Base-by-base conservation (phyloP, 2,797 vertebrate genomes). In the Apogon talboti region DNA sequence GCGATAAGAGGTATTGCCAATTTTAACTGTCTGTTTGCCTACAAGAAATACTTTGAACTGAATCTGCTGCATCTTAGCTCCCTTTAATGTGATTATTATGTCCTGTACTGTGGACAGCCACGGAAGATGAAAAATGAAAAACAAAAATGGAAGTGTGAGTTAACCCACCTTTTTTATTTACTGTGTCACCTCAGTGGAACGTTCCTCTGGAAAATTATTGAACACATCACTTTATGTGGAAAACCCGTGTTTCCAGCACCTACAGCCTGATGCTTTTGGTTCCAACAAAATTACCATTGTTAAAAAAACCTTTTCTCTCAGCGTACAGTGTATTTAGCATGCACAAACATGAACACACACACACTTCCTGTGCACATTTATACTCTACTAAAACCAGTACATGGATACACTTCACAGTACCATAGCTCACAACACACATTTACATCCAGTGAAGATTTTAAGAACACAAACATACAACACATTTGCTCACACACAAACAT, bases 1-100 rank as follows among this genome's bases (percentile, higher is more conserved):
- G 74, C 5, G 42, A 60, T 56, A 72, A 65, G 40, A 63, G 40
- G 49, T 14, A 62, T 49, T 71, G 81, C 77, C 78, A 82, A 35
- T 81, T 48, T 52, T 44, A 57, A n/a, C 41, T 61, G 62, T 76
- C 59, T 76, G 59, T 46, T 66, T 40, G 45, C 51, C 43, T 14
- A 10, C 45, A 66, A 12, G 18, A 60, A 24, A 51, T 53, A 19
- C 11, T 50, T 68, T 72, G 60, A 41, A 13, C 40, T 42, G 13
- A 42, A 42, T 13, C 40, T 42, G 40, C 13, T 42, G 13, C 40
- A n/a, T 42, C 13, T 42, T 13, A 42, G 14, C 13, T 52, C 38
- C 14, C n/a, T 54, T 58, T 57, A 46, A 14, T 0, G 0, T 28
- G 21, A 37, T 46, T 43, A 49, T 30, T 28, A 48, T 28, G 6